Evolutionary conservation across 30 jellyfish, hydroid and myxozoan genomes (phyloP), one percentile per base, ranked within the genome.

Genomic region (Turritopsis rubra): DNA sequence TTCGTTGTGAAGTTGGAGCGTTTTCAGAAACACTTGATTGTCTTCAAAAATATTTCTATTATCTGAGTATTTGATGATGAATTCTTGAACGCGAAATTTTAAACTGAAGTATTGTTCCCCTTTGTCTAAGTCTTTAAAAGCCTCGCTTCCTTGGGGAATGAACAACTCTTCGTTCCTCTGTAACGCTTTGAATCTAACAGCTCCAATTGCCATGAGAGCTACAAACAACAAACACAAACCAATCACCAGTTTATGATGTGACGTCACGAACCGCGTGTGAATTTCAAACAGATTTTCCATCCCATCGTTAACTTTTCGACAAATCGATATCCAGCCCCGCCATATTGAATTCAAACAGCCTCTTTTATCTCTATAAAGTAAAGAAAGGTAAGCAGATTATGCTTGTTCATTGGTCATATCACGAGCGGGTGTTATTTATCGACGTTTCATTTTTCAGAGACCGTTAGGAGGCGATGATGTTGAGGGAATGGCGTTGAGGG

Each of bases 241-340:
- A 21, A 74, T 74, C 26, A 74, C 82, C 13, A 24, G 24, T 74
- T 26, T 24, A 24, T 74, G 60, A 30, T 74, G 82, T 4, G 53
- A 23, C 82, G 82, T 74, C 7, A 74, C 65, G 60, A 74, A 74
- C 3, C 82, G 82, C 54, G 82, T 74, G 82, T 74, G 82, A 1
- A 24, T 74, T 74, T 74, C 82, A 52, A 74, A 74, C 13, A 74
- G 28, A 52, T 74, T 74, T 30, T 74, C 82, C 0, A 74, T 74
- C 9, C 3, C 54, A 74, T 74, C 82, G 82, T 74, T 74, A n/a
- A 74, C 24, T 0, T 27, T 30, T 19, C 82, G 82, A 4, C 82
- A 74, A 52, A 74, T 0, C 8, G 27, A n/a, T 20, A 74, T 74
- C 82, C 82, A 74, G 7, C 82, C 82, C 17, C 28, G 28, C 82